Percentiles rank a stretch among this genome's conserved stretches.
phyloP scores from a whole-genome alignment of 2,113 vertebrate species.

The Carassius carassius region DNA sequence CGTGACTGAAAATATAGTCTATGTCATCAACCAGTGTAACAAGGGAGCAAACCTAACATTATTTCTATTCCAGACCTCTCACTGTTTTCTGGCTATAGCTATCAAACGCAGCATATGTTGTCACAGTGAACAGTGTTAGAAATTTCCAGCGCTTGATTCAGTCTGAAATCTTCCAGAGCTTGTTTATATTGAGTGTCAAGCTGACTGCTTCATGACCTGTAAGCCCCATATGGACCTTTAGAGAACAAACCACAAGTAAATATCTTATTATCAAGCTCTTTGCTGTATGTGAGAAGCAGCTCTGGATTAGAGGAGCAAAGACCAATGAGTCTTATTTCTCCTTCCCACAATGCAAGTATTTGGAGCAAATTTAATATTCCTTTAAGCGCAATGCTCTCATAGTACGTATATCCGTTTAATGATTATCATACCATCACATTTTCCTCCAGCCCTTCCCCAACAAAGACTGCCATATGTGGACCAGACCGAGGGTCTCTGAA shows the following conservation, averaged over 20 bases:
- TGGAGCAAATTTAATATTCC: constrained; percentile 62
- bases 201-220: constrained; percentile 42
- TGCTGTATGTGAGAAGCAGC: constrained; percentile 61
- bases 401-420: constrained; percentile 61
- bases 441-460: constrained; percentile 55
- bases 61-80: constrained; percentile 65
- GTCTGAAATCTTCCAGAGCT: constrained; percentile 39
- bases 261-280: constrained; percentile 66
- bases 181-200: constrained; percentile 70
- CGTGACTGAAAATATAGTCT: constrained; percentile 41
- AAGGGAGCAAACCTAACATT: constrained; percentile 61
- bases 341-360: constrained; percentile 69
- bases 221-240: constrained; percentile 46
- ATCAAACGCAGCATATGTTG: constrained; percentile 77
- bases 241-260: constrained; percentile 46
- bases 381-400: constrained; percentile 38
- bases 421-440: constrained; percentile 61
- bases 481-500: constrained; percentile 49
- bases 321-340: constrained; percentile 69
- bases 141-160: constrained; percentile 60
- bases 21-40: constrained; percentile 64
- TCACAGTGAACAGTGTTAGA: constrained; percentile 69
- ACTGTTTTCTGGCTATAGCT: constrained; percentile 74
- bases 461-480: constrained; percentile 52
- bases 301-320: constrained; percentile 58